Conservation (phyloP, 2,888 invertebrate species). For the Disparrhopalites patrizii region DNA sequence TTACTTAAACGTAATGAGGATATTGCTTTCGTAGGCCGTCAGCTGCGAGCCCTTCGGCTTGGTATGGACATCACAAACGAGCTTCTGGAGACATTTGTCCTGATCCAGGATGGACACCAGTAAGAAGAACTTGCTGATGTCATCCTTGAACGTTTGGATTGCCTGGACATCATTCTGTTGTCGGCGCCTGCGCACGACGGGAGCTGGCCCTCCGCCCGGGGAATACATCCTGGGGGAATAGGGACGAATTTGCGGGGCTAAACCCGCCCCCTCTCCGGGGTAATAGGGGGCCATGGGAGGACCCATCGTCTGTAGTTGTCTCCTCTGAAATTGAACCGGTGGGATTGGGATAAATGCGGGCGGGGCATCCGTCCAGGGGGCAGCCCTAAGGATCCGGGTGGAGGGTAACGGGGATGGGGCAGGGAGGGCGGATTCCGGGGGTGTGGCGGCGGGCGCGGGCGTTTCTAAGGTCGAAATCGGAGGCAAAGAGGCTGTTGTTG, state of each 20-base stretch:
- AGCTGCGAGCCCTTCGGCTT: conserved; percentile 32
- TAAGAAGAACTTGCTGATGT: conserved; percentile 44
- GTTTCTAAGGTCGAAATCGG: neutral
- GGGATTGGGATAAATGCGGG: neutral
- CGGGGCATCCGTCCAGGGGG: neutral
- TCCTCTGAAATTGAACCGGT: neutral
- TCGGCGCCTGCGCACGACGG: neutral
- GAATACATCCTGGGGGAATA: neutral
- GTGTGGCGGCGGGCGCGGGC: neutral
- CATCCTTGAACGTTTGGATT: conserved; percentile 28
- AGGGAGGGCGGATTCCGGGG: neutral
- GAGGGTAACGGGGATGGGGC: neutral
- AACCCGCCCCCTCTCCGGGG: neutral
- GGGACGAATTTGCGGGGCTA: too few species aligned
- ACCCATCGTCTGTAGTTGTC: conserved; percentile 5
- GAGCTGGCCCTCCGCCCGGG: neutral
- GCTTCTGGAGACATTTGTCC: conserved; percentile 44
- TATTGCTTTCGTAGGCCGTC: conserved; percentile 42
- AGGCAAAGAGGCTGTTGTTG: neutral
- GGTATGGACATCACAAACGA: conserved; percentile 47
- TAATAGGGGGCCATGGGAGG: neutral
- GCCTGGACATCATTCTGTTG: conserved; percentile 14
- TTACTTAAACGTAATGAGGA: conserved; percentile 46
- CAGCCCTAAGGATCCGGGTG: neutral
- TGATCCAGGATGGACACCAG: conserved; percentile 43